These are phyloP conservation scores for Polyergus mexicanus DNA, from an alignment of 1,140 invertebrate species.

Conservation along the genomic window DNA sequence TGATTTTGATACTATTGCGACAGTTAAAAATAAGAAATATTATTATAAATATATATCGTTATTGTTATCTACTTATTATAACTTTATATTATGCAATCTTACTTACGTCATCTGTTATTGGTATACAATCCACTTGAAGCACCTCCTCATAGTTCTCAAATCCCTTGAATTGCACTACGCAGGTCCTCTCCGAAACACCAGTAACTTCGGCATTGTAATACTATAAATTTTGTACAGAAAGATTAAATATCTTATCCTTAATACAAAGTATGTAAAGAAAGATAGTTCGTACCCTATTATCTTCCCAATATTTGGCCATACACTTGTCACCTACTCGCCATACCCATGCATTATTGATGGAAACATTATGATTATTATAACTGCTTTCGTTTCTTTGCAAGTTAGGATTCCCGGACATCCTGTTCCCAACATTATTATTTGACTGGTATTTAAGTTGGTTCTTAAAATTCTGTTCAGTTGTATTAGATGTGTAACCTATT, in stretches of 20 bases:
- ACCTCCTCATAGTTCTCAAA: constrained; percentile 97
- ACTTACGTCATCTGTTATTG: constrained; percentile 87
- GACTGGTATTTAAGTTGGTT: constrained; percentile 76
- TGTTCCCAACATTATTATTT: constrained; percentile 71
- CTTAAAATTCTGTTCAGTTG: constrained; percentile 78
- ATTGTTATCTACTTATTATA: neutral
- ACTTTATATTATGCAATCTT: constrained; percentile 17
- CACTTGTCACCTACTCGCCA: constrained; percentile 94
- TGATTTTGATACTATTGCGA: constrained; percentile 49
- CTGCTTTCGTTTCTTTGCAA: constrained; percentile 76
- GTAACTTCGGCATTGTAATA: constrained; percentile 95
- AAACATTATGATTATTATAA: constrained; percentile 72
- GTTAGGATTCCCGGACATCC: constrained; percentile 62
- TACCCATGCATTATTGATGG: constrained; percentile 83
- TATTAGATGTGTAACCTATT: constrained; percentile 64
- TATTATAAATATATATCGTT: neutral
- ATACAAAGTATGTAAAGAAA: constrained; percentile 11
- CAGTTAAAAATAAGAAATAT: neutral
- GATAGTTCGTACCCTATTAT: constrained; percentile 90
- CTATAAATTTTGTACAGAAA: constrained; percentile 86
- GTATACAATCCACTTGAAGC: constrained; percentile 92
- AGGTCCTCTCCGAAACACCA: constrained; percentile 92
- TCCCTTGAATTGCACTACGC: constrained; percentile 94
- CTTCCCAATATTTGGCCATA: constrained; percentile 97
- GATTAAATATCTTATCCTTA: constrained; percentile 29